A percentile compares a stretch with the other conserved stretches of the same genome.
These are phyloP conservation scores for Oreotrochilus melanogaster DNA, from an alignment of 2,113 vertebrate genomes.

Conservation along the genomic window DNA sequence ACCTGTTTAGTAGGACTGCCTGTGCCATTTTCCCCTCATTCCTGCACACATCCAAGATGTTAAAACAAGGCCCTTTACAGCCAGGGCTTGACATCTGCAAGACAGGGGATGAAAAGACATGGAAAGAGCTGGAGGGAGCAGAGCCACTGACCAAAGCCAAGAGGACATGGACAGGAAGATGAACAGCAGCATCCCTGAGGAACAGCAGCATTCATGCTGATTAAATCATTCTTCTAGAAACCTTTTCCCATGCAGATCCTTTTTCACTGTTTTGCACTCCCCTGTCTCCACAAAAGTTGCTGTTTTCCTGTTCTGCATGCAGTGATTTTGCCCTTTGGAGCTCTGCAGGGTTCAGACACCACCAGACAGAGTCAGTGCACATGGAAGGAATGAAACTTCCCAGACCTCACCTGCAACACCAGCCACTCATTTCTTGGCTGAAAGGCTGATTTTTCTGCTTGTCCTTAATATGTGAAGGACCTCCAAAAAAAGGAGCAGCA, in stretches of 20 bases:
- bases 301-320: rapidly evolving
- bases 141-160: neutral
- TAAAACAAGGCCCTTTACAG: neutral
- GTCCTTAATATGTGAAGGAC: neutral
- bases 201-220: neutral
- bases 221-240: neutral
- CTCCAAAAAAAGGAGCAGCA: neutral
- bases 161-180: rapidly evolving
- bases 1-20: neutral
- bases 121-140: neutral
- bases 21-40: neutral
- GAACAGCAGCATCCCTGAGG: neutral
- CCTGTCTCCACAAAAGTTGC: neutral
- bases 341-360: neutral
- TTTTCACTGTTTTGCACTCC: neutral
- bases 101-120: neutral
- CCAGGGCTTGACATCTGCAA: neutral
- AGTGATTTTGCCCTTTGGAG: neutral
- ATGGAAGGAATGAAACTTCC: neutral
- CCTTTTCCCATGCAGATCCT: neutral
- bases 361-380: rapidly evolving
- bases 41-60: neutral
- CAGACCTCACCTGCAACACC: neutral
- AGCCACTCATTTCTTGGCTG: neutral
- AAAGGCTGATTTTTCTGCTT: neutral